Conservation (phyloP, 2,888 invertebrate genomes). For the Mythimna ferrago region DNA sequence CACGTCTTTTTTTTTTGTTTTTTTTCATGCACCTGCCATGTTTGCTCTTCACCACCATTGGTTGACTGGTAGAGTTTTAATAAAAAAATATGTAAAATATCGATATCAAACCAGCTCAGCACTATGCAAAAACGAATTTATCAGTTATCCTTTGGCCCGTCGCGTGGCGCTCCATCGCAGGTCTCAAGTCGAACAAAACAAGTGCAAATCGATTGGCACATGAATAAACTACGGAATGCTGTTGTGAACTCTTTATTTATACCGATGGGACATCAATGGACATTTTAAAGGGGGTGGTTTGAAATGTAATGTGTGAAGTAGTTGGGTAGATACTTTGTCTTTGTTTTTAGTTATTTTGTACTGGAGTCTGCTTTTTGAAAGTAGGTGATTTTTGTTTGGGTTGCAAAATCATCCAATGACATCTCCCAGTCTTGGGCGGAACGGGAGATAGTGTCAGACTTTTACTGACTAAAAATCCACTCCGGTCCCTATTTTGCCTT, state of each 20-base stretch:
- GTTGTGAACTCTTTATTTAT: slow-evolving; percentile 48
- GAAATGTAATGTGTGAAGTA: slow-evolving; percentile 37
- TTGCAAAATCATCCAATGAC: too few species aligned
- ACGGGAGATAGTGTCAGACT: too few species aligned
- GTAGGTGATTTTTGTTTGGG: not conserved
- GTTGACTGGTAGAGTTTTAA: too few species aligned
- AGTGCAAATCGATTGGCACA: slow-evolving; percentile 49
- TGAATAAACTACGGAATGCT: slow-evolving; percentile 48
- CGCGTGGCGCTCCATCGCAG: slow-evolving; percentile 22
- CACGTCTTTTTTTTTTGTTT: too few species aligned
- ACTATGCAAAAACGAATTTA: slow-evolving; percentile 42
- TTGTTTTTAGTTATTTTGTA: not conserved
- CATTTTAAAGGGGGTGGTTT: slow-evolving; percentile 41
- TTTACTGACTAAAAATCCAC: too few species aligned
- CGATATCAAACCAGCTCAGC: slow-evolving; percentile 30
- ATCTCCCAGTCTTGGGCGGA: too few species aligned
- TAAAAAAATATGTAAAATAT: not conserved
- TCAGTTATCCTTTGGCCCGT: slow-evolving; percentile 49
- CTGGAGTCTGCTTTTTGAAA: not conserved
- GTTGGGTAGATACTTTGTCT: not conserved
- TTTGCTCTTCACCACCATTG: too few species aligned
- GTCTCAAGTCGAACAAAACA: slow-evolving; percentile 50
- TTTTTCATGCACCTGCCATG: too few species aligned
- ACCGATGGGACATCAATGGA: slow-evolving; percentile 44
- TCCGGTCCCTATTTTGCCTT: too few species aligned